Percentiles rank a stretch among this genome's conserved stretches.
These are phyloP conservation scores for Nowickia ferox DNA, from an alignment of 2,888 invertebrate species.

Conservation along the genomic window DNA sequence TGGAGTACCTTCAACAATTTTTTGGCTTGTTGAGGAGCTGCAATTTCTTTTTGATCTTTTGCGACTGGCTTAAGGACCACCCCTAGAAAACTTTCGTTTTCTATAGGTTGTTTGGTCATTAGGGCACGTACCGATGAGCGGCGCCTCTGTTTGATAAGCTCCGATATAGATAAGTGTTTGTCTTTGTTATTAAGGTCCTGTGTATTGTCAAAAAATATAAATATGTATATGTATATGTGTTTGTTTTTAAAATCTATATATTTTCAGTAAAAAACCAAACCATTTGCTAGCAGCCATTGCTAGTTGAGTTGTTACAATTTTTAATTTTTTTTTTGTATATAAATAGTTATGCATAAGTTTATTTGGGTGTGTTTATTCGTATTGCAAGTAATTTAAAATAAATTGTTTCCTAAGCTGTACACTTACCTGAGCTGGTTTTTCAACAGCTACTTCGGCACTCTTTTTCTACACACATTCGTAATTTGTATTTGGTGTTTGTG, in stretches of 20 bases:
- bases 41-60: slow-evolving; percentile 81
- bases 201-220: slow-evolving; percentile 57
- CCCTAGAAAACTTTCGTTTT: slow-evolving; percentile 85
- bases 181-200: slow-evolving; percentile 72
- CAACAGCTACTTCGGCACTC: slow-evolving; percentile 44
- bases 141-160: slow-evolving; percentile 78
- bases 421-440: slow-evolving; percentile 65
- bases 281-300: neutral
- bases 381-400: neutral
- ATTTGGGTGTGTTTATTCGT: neutral
- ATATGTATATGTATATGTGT: neutral
- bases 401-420: neutral
- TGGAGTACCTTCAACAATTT: slow-evolving; percentile 80
- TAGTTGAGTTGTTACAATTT: neutral
- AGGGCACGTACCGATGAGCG: slow-evolving; percentile 83
- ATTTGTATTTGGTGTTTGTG: slow-evolving; percentile 8
- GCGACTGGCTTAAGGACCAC: slow-evolving; percentile 87
- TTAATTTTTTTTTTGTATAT: neutral
- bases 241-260: neutral
- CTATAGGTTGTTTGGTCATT: slow-evolving; percentile 82
- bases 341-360: no score
- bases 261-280: neutral
- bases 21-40: slow-evolving; percentile 79
- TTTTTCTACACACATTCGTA: slow-evolving; percentile 52
- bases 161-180: slow-evolving; percentile 72